These are phyloP conservation scores for Drepanosiphum platanoidis DNA, from an alignment of 2,888 invertebrate genomes.

Conservation along the genomic window DNA sequence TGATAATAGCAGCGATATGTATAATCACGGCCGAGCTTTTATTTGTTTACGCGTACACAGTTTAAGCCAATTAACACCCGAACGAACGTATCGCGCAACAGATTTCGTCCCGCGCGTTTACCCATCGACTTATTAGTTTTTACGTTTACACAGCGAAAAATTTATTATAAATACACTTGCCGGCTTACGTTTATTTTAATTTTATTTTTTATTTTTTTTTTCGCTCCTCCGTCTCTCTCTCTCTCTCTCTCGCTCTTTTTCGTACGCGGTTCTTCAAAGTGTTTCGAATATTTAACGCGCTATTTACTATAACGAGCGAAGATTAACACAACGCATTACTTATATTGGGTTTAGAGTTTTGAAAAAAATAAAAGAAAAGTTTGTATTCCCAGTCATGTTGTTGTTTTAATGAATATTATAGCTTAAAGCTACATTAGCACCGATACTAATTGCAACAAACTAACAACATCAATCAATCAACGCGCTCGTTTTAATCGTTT, in stretches of 20 bases:
- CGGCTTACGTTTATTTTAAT: too few species aligned
- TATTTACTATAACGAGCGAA: not conserved
- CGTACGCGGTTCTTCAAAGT: not conserved
- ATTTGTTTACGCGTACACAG: not conserved
- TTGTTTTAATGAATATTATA: slow-evolving; percentile 1
- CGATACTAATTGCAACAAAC: slow-evolving; percentile 1
- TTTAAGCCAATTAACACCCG: not conserved
- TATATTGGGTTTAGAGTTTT: not conserved
- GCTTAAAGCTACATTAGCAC: not conserved
- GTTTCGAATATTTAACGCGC: not conserved
- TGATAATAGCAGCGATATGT: not conserved
- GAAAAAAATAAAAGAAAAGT: not conserved
- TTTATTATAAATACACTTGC: too few species aligned
- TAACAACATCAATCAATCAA: slow-evolving; percentile 25
- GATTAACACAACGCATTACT: slow-evolving; percentile 4
- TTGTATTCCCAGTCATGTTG: not conserved
- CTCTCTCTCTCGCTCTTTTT: not conserved
- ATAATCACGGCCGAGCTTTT: not conserved
- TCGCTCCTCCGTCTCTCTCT: too few species aligned
- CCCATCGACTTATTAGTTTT: too few species aligned
- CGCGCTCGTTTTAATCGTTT: not conserved
- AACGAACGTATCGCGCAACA: too few species aligned
- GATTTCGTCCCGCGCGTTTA: too few species aligned
- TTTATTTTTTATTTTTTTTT: too few species aligned
- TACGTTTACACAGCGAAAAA: too few species aligned